These are phyloP conservation scores for Sphenodon punctatus DNA, from an alignment of 2,797 vertebrate genomes.

Conservation along the genomic window DNA sequence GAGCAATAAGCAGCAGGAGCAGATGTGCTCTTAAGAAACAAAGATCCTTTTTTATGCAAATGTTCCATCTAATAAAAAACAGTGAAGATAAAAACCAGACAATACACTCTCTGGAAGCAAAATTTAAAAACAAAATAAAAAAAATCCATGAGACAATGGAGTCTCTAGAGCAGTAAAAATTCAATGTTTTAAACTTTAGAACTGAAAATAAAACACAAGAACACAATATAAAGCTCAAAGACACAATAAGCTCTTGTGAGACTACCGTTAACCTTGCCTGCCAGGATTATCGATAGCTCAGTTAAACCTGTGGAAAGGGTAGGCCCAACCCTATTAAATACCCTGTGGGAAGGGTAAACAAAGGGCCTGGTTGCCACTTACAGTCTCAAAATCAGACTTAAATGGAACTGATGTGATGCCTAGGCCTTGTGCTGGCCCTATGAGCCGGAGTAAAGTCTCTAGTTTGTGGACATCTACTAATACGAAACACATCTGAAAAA, in stretches of 20 bases:
- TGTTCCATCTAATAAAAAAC: slow-evolving; percentile 54
- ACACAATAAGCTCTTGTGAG: not conserved
- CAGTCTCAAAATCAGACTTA: not conserved
- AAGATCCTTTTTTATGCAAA: slow-evolving; percentile 53
- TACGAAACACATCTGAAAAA: not conserved
- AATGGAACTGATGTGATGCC: not conserved
- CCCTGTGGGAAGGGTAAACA: not conserved
- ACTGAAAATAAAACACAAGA: slow-evolving; percentile 26
- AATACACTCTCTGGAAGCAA: slow-evolving; percentile 34
- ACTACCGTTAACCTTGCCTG: not conserved
- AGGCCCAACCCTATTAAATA: not conserved
- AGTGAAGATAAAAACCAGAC: slow-evolving; percentile 28
- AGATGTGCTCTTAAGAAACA: slow-evolving; percentile 60
- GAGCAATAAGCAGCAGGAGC: slow-evolving; percentile 48
- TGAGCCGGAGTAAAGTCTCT: not conserved
- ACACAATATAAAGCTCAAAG: slow-evolving; percentile 14
- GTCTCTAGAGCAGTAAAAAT: not conserved
- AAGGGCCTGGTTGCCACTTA: not conserved
- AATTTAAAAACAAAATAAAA: not conserved
- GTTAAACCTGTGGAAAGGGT: not conserved
- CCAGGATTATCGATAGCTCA: not conserved
- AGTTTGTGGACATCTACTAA: not conserved
- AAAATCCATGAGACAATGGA: not conserved
- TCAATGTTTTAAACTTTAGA: slow-evolving; percentile 31
- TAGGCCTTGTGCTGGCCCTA: not conserved